A percentile compares a stretch with the other conserved stretches of the same genome.
phyloP scores from a whole-genome alignment of 1,140 invertebrate genomes.

The Euwallacea similis region DNA sequence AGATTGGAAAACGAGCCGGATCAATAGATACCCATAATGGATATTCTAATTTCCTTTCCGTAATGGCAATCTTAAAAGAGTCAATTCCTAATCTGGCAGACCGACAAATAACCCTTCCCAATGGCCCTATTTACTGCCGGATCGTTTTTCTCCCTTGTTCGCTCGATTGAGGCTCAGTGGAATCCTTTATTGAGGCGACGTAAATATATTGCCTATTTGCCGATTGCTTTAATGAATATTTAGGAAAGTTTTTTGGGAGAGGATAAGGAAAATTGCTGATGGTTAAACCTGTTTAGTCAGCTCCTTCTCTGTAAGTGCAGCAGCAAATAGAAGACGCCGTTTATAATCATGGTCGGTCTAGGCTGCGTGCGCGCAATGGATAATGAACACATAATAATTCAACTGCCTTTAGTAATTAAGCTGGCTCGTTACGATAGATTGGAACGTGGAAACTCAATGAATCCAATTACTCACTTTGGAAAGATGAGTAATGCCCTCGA shows the following conservation, averaged over 20 bases:
- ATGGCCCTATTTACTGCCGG: slow-evolving; percentile 28
- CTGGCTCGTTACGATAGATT: too few species aligned
- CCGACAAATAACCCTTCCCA: slow-evolving; percentile 33
- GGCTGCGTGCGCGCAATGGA: too few species aligned
- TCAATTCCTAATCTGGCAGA: slow-evolving; percentile 27
- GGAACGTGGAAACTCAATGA: too few species aligned
- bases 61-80: slow-evolving; percentile 24
- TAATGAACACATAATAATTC: too few species aligned
- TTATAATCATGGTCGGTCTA: too few species aligned
- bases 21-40: slow-evolving; percentile 6
- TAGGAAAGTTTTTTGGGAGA: slow-evolving; percentile 11
- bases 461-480: too few species aligned
- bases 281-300: too few species aligned
- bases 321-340: too few species aligned
- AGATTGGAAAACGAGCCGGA: neutral
- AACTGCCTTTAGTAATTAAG: too few species aligned
- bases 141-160: slow-evolving; percentile 23
- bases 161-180: slow-evolving; percentile 26
- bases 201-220: slow-evolving; percentile 27
- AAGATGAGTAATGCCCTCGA: too few species aligned
- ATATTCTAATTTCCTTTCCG: slow-evolving; percentile 19
- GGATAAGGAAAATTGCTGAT: neutral
- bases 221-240: slow-evolving; percentile 29
- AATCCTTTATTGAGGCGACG: slow-evolving; percentile 21
- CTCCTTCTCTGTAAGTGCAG: too few species aligned